A percentile compares a stretch with the other conserved stretches of the same genome.
Conservation (phyloP, 2,113 vertebrate species). For the Plotosus lineatus region DNA sequence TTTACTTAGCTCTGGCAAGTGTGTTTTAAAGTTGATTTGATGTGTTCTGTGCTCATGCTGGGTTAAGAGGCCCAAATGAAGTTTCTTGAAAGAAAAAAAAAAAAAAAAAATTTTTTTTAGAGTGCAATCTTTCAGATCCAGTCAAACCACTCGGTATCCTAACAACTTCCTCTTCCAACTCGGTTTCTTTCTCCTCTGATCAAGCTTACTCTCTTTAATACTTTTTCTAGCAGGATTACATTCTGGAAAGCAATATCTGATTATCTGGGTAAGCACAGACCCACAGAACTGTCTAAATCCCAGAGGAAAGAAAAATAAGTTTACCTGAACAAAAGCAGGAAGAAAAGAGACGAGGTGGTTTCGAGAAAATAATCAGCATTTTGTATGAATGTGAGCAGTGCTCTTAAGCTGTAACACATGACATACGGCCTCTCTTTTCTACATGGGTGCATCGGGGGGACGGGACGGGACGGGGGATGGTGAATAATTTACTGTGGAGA, state of each 20-base stretch:
- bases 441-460: constrained; percentile 36
- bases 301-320: constrained; percentile 1
- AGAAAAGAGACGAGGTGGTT: background rate
- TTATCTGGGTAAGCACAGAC: background rate
- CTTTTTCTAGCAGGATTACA: background rate
- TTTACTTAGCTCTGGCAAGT: too few relatives aligned
- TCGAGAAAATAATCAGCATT: constrained; percentile 24
- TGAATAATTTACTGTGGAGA: constrained; percentile 47
- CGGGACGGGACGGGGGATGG: background rate
- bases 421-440: constrained; percentile 41
- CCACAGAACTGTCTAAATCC: background rate
- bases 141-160: background rate
- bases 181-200: background rate
- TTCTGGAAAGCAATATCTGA: background rate
- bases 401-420: constrained; percentile 49
- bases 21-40: too few relatives aligned
- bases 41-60: too few relatives aligned
- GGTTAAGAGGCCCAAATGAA: too few relatives aligned
- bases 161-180: background rate
- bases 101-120: too few relatives aligned
- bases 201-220: background rate
- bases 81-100: too few relatives aligned
- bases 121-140: background rate
- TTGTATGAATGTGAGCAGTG: constrained; percentile 32
- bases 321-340: background rate